A percentile compares a stretch with the other conserved stretches of the same genome.
Evolutionary conservation across 2,113 vertebrate species (phyloP).

Genomic region (Struthidea cinerea): DNA sequence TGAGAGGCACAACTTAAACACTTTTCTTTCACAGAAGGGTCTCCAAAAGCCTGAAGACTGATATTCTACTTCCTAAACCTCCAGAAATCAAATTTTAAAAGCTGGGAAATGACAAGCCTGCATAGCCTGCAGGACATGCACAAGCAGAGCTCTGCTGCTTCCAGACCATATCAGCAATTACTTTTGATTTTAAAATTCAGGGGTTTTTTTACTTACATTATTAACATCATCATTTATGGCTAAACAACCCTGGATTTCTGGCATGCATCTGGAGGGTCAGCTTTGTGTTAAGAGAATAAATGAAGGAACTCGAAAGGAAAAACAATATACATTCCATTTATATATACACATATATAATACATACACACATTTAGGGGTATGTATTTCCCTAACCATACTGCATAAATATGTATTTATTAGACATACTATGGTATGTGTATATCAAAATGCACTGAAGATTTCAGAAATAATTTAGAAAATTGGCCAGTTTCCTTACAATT

Average conservation of each 20-base stretch:
- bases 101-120: background rate
- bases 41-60: background rate
- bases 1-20: background rate
- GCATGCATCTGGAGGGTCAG: background rate
- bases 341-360: background rate
- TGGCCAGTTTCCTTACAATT: background rate
- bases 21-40: background rate
- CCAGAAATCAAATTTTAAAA: background rate
- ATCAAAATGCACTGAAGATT: background rate
- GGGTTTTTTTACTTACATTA: background rate
- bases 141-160: background rate
- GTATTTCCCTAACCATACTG: background rate
- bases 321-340: background rate
- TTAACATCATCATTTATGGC: background rate
- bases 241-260: background rate
- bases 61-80: background rate
- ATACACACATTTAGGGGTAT: background rate
- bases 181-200: background rate
- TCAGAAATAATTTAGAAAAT: conserved; percentile 1
- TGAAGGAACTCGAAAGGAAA: background rate
- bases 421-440: background rate
- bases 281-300: background rate
- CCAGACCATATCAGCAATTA: background rate
- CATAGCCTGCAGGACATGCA: background rate
- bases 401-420: background rate